phyloP scores from a whole-genome alignment of 2,797 vertebrate species.

The Callimico goeldii region DNA sequence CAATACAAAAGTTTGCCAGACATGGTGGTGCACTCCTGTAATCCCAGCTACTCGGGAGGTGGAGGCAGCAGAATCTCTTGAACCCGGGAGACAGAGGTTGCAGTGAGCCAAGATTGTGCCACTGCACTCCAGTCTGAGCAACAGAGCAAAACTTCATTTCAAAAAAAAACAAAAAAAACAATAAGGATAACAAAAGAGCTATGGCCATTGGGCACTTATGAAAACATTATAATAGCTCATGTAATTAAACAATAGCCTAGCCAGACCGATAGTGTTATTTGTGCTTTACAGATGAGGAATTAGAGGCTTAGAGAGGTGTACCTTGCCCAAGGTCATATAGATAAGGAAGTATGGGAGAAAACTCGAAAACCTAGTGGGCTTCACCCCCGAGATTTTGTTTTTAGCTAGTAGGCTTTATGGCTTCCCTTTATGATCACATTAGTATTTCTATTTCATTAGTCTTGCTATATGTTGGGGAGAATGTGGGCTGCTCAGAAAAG shows the following conservation, averaged over 20 bases:
- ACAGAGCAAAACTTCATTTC: background rate
- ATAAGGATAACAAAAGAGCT: background rate
- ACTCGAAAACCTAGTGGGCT: background rate
- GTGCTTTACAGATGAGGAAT: background rate
- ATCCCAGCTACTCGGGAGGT: background rate
- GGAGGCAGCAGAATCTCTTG: background rate
- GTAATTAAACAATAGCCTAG: background rate
- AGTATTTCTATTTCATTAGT: background rate
- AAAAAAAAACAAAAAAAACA: background rate
- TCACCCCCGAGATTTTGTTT: background rate
- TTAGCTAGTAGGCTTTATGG: background rate
- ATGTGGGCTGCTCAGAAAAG: background rate
- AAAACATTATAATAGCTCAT: background rate
- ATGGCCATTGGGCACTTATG: background rate
- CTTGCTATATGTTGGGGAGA: background rate
- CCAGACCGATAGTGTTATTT: conserved; percentile 29
- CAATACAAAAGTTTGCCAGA: background rate
- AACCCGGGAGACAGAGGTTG: background rate
- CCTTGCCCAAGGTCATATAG: background rate
- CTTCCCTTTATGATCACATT: background rate
- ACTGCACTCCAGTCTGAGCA: background rate
- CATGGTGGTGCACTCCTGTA: rapidly evolving
- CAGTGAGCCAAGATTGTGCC: background rate
- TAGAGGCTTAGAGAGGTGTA: background rate
- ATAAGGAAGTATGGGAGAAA: background rate